Evolutionary conservation across 2,888 invertebrate species (phyloP).

Genomic region (Cryptophagus acutangulus): DNA sequence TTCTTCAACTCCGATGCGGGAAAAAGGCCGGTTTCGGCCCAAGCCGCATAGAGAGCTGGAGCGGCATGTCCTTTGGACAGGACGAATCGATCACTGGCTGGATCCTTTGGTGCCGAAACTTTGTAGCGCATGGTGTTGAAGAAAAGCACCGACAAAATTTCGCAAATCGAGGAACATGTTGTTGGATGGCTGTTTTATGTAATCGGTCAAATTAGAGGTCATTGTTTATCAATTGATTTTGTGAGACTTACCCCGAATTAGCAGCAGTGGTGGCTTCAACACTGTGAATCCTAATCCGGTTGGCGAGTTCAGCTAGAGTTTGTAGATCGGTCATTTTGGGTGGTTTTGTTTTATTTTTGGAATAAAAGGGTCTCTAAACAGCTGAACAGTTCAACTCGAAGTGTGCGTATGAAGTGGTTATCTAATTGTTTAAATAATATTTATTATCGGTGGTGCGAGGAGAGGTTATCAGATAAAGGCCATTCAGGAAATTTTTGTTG

Average conservation of each 20-base stretch:
- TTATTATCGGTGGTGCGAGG: too few species aligned
- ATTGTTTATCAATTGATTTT: background rate
- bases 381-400: too few species aligned
- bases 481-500: too few species aligned
- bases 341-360: too few species aligned
- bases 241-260: conserved; percentile 93
- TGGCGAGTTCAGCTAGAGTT: conserved; percentile 85
- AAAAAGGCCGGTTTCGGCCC: conserved; percentile 94
- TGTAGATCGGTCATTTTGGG: conserved; percentile 48
- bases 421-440: too few species aligned
- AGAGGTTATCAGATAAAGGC: too few species aligned
- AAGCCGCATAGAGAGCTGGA: conserved; percentile 96
- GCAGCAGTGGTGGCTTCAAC: conserved; percentile 88
- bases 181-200: conserved; percentile 78
- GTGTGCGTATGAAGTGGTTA: too few species aligned
- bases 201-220: background rate
- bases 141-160: conserved; percentile 96
- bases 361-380: too few species aligned
- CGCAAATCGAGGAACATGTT: conserved; percentile 96
- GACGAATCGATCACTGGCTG: conserved; percentile 90
- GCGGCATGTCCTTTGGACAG: conserved; percentile 98
- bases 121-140: conserved; percentile 96
- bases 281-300: conserved; percentile 87
- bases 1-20: conserved; percentile 75
- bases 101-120: conserved; percentile 74